Conservation (phyloP, 2,888 invertebrate species). For the Sthenelais limicola region DNA sequence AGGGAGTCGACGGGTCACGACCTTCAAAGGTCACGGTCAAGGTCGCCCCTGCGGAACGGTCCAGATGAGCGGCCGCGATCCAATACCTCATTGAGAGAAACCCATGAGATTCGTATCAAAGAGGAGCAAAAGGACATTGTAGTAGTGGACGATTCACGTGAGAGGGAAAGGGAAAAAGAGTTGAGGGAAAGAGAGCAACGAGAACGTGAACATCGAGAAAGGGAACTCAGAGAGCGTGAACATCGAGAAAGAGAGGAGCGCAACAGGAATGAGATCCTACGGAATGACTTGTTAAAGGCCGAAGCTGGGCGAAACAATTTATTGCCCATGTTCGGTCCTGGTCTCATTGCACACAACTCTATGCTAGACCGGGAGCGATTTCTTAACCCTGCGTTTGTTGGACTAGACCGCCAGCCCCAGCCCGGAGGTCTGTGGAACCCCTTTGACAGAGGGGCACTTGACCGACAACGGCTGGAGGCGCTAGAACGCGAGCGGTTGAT, state of each 20-base stretch:
- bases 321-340: constrained; percentile 18
- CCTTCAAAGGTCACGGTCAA: constrained; percentile 42
- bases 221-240: constrained; percentile 20
- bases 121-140: constrained; percentile 43
- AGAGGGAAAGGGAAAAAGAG: background rate
- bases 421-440: constrained; percentile 39
- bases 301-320: constrained; percentile 17
- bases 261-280: background rate
- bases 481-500: constrained; percentile 40
- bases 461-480: constrained; percentile 38
- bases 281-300: constrained; percentile 12
- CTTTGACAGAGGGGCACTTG: constrained; percentile 37
- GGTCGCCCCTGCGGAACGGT: constrained; percentile 47
- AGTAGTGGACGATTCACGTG: constrained; percentile 23
- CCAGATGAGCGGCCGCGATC: constrained; percentile 77
- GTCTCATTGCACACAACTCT: constrained; percentile 26
- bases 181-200: constrained; percentile 16
- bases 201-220: background rate
- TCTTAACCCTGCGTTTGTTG: constrained; percentile 22
- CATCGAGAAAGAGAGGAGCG: constrained; percentile 10
- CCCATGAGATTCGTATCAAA: constrained; percentile 40
- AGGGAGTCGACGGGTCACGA: constrained; percentile 24
- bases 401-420: constrained; percentile 37
- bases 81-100: constrained; percentile 81
- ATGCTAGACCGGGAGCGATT: constrained; percentile 34